These are phyloP conservation scores for Pedetes capensis DNA, from an alignment of 2,113 vertebrate genomes.

Conservation along the genomic window DNA sequence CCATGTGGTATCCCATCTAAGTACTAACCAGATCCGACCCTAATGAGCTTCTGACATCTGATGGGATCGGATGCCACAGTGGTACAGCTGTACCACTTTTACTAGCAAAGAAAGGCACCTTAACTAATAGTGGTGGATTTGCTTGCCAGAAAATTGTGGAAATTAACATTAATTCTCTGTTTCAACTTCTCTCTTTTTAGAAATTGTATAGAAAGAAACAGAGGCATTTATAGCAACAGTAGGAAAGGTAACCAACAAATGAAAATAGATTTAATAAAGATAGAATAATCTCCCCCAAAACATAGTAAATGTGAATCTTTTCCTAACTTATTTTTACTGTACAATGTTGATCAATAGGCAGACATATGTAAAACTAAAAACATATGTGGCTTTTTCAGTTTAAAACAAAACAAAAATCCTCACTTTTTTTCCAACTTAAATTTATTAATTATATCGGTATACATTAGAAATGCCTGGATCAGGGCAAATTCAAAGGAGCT, in stretches of 20 bases:
- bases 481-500: not conserved
- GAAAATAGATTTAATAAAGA: not conserved
- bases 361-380: not conserved
- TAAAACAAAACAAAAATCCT: not conserved
- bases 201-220: not conserved
- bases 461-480: not conserved
- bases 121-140: too few species aligned
- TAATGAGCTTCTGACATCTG: too few species aligned
- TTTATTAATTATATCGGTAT: not conserved
- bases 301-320: not conserved
- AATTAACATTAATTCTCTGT: not conserved
- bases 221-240: not conserved
- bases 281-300: not conserved
- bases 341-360: not conserved
- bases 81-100: too few species aligned
- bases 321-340: conserved; percentile 4
- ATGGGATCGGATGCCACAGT: too few species aligned
- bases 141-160: not conserved
- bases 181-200: not conserved
- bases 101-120: not conserved
- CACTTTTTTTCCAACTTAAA: not conserved
- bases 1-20: too few species aligned
- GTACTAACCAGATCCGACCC: too few species aligned
- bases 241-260: not conserved
- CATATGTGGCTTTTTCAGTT: not conserved